A percentile compares a stretch with the other conserved stretches of the same genome.
Evolutionary conservation across 2,797 vertebrate species (phyloP).

Genomic region (Coregonus ussuriensis): DNA sequence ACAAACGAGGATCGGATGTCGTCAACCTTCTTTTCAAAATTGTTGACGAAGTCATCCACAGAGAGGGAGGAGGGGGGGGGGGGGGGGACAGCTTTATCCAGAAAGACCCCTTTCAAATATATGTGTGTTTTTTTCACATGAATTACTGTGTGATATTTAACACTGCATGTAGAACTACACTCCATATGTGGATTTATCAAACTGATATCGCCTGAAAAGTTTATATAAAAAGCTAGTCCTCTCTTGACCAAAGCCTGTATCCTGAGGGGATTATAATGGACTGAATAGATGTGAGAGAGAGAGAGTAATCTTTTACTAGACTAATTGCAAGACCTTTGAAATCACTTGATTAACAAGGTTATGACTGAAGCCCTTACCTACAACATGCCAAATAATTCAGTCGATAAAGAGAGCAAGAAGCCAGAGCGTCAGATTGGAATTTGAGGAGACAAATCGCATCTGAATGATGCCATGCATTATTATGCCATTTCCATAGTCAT

Average conservation of each 20-base stretch:
- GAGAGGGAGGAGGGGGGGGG: too few species aligned
- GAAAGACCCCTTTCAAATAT: slow-evolving; percentile 17
- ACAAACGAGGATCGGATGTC: too few species aligned
- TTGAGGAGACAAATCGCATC: slow-evolving; percentile 76
- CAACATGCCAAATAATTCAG: slow-evolving; percentile 66
- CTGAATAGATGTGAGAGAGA: background rate
- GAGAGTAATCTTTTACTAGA: slow-evolving; percentile 7
- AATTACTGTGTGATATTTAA: background rate
- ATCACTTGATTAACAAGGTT: slow-evolving; percentile 63
- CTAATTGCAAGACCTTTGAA: slow-evolving; percentile 39
- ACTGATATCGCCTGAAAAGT: background rate
- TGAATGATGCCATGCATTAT: slow-evolving; percentile 79
- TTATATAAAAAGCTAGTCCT: background rate
- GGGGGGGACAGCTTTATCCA: slow-evolving; percentile 45
- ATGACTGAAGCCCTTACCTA: slow-evolving; percentile 60
- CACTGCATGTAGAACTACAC: background rate
- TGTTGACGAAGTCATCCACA: too few species aligned
- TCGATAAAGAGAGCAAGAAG: slow-evolving; percentile 44
- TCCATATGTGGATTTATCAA: background rate
- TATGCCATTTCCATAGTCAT: slow-evolving; percentile 74
- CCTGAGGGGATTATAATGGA: background rate
- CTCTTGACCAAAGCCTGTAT: background rate
- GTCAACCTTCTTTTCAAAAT: too few species aligned
- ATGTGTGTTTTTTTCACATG: slow-evolving; percentile 22
- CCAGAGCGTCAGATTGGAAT: slow-evolving; percentile 73